Conservation (phyloP, 2,797 vertebrate genomes). For the Linurgus olivaceus region DNA sequence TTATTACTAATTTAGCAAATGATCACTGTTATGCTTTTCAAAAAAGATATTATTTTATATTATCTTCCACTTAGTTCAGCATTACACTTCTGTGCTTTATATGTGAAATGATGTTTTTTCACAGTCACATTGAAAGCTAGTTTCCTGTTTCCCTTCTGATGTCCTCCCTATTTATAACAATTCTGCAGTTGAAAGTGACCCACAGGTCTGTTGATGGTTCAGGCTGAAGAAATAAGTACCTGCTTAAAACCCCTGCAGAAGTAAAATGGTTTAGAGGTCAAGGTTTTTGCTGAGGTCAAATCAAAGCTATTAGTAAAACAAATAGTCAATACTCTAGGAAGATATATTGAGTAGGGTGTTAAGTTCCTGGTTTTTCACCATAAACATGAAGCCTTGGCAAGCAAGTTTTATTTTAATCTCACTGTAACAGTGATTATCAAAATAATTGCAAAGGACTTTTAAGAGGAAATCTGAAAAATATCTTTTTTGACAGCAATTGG, state of each 20-base stretch:
- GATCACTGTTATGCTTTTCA: rapidly evolving
- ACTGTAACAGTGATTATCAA: neutral
- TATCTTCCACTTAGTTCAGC: neutral
- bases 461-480: neutral
- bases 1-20: neutral
- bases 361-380: neutral
- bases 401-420: neutral
- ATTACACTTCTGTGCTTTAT: neutral
- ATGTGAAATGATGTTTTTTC: neutral
- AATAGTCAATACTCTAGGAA: neutral
- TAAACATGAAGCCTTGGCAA: neutral
- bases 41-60: neutral
- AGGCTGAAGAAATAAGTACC: neutral
- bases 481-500: rapidly evolving
- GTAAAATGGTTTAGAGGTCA: neutral
- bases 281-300: neutral
- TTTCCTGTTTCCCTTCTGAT: neutral
- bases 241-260: neutral
- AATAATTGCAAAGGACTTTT: neutral
- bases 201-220: neutral
- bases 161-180: neutral
- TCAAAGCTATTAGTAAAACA: neutral
- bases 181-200: neutral
- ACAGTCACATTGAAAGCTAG: neutral
- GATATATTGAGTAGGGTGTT: neutral